Percentiles rank a stretch among this genome's conserved stretches.
Evolutionary conservation across 2,113 vertebrate genomes (phyloP).

Genomic region (Ceyx margarethae): DNA sequence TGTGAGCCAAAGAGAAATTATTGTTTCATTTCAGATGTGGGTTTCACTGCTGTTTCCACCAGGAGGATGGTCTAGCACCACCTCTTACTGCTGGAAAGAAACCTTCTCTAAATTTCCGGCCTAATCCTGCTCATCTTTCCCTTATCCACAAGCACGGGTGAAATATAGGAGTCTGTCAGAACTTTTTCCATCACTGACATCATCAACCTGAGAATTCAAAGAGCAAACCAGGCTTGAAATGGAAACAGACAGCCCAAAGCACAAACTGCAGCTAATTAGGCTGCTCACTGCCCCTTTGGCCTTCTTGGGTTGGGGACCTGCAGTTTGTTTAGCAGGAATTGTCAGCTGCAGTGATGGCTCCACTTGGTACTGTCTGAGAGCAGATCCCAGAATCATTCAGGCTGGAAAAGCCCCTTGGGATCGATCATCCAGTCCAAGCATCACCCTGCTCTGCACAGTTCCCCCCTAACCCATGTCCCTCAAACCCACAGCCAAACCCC

Average conservation of each 20-base stretch:
- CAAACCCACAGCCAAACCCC: no score
- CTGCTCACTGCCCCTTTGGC: neutral
- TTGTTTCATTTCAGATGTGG: neutral
- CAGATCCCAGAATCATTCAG: neutral
- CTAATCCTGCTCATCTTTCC: neutral
- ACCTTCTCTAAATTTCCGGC: neutral
- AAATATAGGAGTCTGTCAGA: neutral
- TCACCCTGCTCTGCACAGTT: no score
- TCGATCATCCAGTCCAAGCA: no score
- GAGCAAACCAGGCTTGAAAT: neutral
- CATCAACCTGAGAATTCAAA: slow-evolving; percentile 5
- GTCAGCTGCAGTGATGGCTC: neutral
- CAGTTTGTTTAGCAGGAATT: neutral
- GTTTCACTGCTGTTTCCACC: neutral
- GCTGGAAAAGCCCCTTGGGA: no score
- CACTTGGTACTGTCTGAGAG: neutral
- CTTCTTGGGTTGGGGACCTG: neutral
- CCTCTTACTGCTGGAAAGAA: neutral
- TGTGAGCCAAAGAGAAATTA: neutral
- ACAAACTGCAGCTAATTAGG: neutral
- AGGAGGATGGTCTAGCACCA: neutral
- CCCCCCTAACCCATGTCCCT: no score
- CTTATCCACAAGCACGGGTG: neutral
- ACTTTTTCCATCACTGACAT: neutral
- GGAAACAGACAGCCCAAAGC: neutral